phyloP scores from a whole-genome alignment of 2,888 invertebrate species.

The Horisme vitalbata region DNA sequence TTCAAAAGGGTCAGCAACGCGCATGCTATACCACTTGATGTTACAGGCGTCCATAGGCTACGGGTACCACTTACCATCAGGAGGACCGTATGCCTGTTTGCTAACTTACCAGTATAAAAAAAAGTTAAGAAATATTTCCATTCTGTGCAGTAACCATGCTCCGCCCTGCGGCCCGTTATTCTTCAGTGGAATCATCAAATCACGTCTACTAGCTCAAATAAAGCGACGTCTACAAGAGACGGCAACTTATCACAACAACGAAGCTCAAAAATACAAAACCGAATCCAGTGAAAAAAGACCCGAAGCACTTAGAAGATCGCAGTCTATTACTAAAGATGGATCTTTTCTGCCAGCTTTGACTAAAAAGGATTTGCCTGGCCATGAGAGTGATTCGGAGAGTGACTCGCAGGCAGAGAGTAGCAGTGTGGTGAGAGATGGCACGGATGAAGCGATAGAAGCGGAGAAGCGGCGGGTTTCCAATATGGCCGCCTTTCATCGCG shows the following conservation, averaged over 20 bases:
- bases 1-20: too few species aligned
- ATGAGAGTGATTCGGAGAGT: conserved; percentile 30
- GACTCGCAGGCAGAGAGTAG: too few species aligned
- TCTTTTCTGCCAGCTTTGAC: conserved; percentile 51
- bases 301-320: conserved; percentile 21
- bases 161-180: conserved; percentile 68
- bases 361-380: conserved; percentile 37
- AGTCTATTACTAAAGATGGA: conserved; percentile 32
- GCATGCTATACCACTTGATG: too few species aligned
- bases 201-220: conserved; percentile 57
- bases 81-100: too few species aligned
- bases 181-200: conserved; percentile 71
- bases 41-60: too few species aligned
- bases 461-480: conserved; percentile 36
- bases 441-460: conserved; percentile 25
- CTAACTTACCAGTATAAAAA: too few species aligned
- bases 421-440: too few species aligned
- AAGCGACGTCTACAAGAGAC: conserved; percentile 61
- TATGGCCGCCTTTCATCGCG: conserved; percentile 57
- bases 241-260: conserved; percentile 53
- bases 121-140: too few species aligned
- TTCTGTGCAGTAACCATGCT: conserved; percentile 40
- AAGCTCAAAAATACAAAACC: conserved; percentile 44
- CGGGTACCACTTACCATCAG: too few species aligned
- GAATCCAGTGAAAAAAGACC: too few species aligned